Conservation (phyloP, 2,888 invertebrate species). For the Drosophila limbata region DNA sequence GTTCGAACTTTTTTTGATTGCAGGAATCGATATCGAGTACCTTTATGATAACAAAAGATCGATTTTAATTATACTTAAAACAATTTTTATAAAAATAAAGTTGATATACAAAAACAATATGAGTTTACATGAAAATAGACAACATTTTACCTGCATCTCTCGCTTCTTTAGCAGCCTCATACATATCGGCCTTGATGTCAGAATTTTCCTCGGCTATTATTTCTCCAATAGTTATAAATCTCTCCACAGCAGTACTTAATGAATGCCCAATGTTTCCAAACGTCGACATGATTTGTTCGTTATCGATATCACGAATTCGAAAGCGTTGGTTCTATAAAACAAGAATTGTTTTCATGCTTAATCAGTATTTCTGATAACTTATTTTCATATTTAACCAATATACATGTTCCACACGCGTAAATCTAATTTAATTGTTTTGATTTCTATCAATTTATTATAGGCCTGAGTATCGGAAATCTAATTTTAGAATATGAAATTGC, state of each 20-base stretch:
- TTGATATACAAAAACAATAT: background rate
- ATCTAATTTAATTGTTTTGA: background rate
- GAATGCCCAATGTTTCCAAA: constrained; percentile 94
- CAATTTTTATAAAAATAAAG: no score
- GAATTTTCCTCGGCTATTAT: constrained; percentile 99
- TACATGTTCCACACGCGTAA: background rate
- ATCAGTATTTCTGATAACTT: background rate
- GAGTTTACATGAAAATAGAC: background rate
- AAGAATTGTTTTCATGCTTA: background rate
- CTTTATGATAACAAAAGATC: no score
- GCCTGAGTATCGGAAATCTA: no score
- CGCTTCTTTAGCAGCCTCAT: constrained; percentile 98
- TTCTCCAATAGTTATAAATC: constrained; percentile 99
- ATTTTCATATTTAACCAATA: background rate
- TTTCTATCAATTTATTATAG: no score
- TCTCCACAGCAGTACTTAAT: constrained; percentile 97
- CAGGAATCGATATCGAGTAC: background rate
- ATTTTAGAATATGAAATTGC: no score
- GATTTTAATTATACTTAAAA: background rate
- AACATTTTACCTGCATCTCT: constrained; percentile 92
- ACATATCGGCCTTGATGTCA: constrained; percentile 98
- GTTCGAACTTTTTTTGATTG: background rate
- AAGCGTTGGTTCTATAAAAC: constrained; percentile 67
- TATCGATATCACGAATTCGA: constrained; percentile 73
- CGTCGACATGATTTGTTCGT: constrained; percentile 72